Evolutionary conservation across 2,888 invertebrate species (phyloP), one percentile per base, ranked within the genome.

Genomic region (Gandaritis pyraliata): DNA sequence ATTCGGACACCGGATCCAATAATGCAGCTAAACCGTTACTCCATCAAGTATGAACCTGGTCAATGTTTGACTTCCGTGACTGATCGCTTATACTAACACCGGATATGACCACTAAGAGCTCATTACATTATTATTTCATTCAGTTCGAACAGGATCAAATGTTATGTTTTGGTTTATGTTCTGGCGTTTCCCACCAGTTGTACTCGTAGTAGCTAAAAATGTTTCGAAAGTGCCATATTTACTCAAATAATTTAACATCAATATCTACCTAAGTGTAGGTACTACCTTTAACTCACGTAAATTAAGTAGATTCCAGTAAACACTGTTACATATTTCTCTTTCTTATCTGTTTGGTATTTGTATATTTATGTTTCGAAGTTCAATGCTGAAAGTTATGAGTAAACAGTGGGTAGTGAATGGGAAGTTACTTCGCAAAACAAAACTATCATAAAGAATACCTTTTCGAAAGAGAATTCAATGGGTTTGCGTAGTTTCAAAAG

Each of bases 41-140:
- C 43, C 11, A 43, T 43, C 43, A 11, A 43, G 16, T 43, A 43
- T 43, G 43, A 11, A 43, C 43, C 16, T 41, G 41, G 11, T 64
- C 68, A 66, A 67, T 70, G 65, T 68, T 70, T 66, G 58, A 63
- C 68, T 68, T 67, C 66, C 66, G 64, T 65, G 68, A 67, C 66
- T 51, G 68, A 70, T 70, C 57, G 64, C 57, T 62, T 23, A 50
- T 62, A 36, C 58, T 18, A 57, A 61, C 58, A 61, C 53, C 53
- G 49, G 52, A 58, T 49, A 59, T 54, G 52, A 56, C 36, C 39
- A 36, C 36, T 46, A 10, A 45, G 38, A 38, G 62, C 53, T 58
- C 46, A 62, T 12, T 39, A 54, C 50, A 11, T 39, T 58, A 43
- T 48, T 62, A 57, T 49, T 46, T 36, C 16, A 50, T 58, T 58